These are phyloP conservation scores for Melanotaenia pygmaea DNA, from an alignment of 2,797 vertebrate species.

Conservation along the genomic window DNA sequence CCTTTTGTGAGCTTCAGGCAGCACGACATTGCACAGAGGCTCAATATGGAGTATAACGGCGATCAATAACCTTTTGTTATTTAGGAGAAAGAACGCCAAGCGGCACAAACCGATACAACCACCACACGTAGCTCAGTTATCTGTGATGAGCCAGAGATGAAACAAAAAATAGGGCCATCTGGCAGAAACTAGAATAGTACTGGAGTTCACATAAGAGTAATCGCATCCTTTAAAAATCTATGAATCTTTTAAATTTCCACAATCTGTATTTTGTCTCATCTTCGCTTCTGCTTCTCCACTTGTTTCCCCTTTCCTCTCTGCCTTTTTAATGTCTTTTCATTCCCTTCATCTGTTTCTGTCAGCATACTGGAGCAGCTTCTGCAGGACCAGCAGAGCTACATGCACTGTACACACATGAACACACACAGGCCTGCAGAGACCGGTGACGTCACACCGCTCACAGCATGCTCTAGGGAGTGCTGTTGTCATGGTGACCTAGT, in stretches of 20 bases:
- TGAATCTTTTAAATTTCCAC: slow-evolving; percentile 26
- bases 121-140: slow-evolving; percentile 8
- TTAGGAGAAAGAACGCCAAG: slow-evolving; percentile 13
- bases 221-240: slow-evolving; percentile 2
- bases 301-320: not conserved
- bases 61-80: slow-evolving; percentile 41
- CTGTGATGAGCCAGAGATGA: slow-evolving; percentile 2
- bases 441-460: slow-evolving; percentile 63
- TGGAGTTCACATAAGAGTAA: slow-evolving; percentile 16
- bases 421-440: slow-evolving; percentile 33
- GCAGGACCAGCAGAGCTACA: slow-evolving; percentile 28
- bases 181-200: slow-evolving; percentile 21
- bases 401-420: slow-evolving; percentile 14
- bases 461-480: slow-evolving; percentile 70
- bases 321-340: slow-evolving; percentile 2
- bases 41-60: slow-evolving; percentile 16
- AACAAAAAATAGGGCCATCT: slow-evolving; percentile 31
- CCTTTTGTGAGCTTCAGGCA: slow-evolving; percentile 8
- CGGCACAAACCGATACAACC: slow-evolving; percentile 2
- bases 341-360: slow-evolving; percentile 9
- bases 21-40: not conserved
- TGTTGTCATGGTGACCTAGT: slow-evolving; percentile 80
- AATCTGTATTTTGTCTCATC: slow-evolving; percentile 20
- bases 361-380: slow-evolving; percentile 14
- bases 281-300: not conserved